A percentile compares a stretch with the other conserved stretches of the same genome.
Conservation (phyloP, 2,888 invertebrate genomes). For the Erynnis tages region DNA sequence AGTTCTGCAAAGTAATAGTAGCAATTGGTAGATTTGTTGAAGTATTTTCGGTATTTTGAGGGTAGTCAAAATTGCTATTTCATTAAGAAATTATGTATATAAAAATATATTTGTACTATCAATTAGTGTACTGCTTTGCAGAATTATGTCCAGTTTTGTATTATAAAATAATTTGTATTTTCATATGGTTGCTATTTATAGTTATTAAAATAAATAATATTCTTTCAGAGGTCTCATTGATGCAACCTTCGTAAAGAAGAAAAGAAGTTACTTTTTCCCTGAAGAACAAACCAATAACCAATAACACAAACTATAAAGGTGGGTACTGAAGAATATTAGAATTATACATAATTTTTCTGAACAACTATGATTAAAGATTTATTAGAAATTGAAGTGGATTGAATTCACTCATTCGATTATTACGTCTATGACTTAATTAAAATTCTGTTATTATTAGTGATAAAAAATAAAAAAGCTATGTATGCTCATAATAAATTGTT, state of each 20-base stretch:
- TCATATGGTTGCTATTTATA: slow-evolving; percentile 39
- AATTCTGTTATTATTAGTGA: too few species aligned
- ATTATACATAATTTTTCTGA: too few species aligned
- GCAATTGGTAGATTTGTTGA: background rate
- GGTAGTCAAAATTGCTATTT: slow-evolving; percentile 4
- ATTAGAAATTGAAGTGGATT: too few species aligned
- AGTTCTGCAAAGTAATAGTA: slow-evolving; percentile 68
- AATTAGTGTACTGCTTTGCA: slow-evolving; percentile 11
- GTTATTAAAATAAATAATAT: slow-evolving; percentile 14
- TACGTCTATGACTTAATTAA: too few species aligned
- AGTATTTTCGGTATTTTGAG: background rate
- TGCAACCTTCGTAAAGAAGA: slow-evolving; percentile 69
- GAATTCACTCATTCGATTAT: too few species aligned
- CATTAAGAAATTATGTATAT: background rate
- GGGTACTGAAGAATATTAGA: too few species aligned
- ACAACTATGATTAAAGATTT: too few species aligned
- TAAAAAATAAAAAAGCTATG: too few species aligned
- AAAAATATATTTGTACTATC: background rate
- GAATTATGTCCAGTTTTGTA: slow-evolving; percentile 13
- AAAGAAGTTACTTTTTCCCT: slow-evolving; percentile 67
- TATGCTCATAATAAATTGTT: background rate
- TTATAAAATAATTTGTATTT: slow-evolving; percentile 28
- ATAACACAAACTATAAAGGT: slow-evolving; percentile 42
- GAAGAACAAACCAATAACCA: slow-evolving; percentile 46
- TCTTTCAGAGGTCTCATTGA: slow-evolving; percentile 67